Conservation (phyloP, 2,797 vertebrate genomes). For the Poecilia picta region DNA sequence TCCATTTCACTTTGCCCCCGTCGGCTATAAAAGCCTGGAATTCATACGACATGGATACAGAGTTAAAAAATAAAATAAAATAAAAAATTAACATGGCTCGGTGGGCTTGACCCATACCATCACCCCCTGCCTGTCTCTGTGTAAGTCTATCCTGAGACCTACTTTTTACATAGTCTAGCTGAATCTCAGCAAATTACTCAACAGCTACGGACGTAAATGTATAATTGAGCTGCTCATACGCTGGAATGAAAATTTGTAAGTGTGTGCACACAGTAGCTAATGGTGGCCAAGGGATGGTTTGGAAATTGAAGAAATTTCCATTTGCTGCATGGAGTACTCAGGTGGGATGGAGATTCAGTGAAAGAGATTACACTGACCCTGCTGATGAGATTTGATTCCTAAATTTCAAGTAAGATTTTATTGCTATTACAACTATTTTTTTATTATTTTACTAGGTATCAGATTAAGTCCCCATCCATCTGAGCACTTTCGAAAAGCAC, state of each 20-base stretch:
- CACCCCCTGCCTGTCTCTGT: slow-evolving; percentile 21
- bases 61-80: slow-evolving; percentile 34
- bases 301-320: slow-evolving; percentile 26
- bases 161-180: slow-evolving; percentile 69
- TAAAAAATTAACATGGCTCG: slow-evolving; percentile 45
- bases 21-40: slow-evolving; percentile 63
- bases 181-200: slow-evolving; percentile 79
- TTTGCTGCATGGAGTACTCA: slow-evolving; percentile 38
- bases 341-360: slow-evolving; percentile 46
- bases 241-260: slow-evolving; percentile 43
- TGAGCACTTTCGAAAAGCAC: background rate
- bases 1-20: slow-evolving; percentile 40
- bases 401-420: background rate
- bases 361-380: slow-evolving; percentile 52
- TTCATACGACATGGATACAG: slow-evolving; percentile 32
- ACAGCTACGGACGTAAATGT: slow-evolving; percentile 78
- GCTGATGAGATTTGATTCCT: slow-evolving; percentile 28
- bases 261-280: slow-evolving; percentile 4
- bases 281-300: slow-evolving; percentile 17
- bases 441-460: no score
- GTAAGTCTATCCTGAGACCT: slow-evolving; percentile 73
- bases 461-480: background rate
- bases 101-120: slow-evolving; percentile 65
- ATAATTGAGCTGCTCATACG: slow-evolving; percentile 77
- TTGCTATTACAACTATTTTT: background rate